Conservation (phyloP, 2,113 vertebrate species). For the Alces alces region DNA sequence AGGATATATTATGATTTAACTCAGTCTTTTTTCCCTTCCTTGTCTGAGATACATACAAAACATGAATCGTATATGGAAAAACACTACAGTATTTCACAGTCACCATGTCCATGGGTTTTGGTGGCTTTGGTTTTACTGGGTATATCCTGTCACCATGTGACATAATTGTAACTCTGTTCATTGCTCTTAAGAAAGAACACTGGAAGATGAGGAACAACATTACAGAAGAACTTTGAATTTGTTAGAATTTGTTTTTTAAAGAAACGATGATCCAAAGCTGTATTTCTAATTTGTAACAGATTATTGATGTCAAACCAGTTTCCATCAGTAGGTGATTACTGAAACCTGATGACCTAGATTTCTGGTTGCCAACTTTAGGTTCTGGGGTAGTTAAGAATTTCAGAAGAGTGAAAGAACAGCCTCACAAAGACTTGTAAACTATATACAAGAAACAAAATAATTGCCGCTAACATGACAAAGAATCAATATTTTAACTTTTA, state of each 20-base stretch:
- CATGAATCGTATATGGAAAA: background rate
- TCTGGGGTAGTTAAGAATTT: background rate
- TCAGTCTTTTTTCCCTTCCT: background rate
- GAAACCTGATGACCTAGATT: background rate
- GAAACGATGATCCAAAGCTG: background rate
- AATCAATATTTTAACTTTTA: background rate
- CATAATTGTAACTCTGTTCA: background rate
- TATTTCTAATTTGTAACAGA: background rate
- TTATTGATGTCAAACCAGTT: background rate
- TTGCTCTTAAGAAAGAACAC: background rate
- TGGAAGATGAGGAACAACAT: background rate
- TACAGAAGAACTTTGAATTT: background rate
- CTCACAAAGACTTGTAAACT: background rate
- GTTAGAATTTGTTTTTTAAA: background rate
- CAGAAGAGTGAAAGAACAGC: background rate
- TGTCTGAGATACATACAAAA: background rate
- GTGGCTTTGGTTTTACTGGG: background rate
- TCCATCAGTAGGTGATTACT: background rate
- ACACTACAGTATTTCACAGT: background rate
- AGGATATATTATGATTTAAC: background rate
- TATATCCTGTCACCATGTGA: background rate
- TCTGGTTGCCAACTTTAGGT: background rate
- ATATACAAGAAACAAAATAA: background rate
- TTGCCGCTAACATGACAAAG: background rate
- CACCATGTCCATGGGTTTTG: too few species aligned